A percentile compares a stretch with the other conserved stretches of the same genome.
Evolutionary conservation across 2,797 vertebrate genomes (phyloP).

Genomic region (Botia kubotai): DNA sequence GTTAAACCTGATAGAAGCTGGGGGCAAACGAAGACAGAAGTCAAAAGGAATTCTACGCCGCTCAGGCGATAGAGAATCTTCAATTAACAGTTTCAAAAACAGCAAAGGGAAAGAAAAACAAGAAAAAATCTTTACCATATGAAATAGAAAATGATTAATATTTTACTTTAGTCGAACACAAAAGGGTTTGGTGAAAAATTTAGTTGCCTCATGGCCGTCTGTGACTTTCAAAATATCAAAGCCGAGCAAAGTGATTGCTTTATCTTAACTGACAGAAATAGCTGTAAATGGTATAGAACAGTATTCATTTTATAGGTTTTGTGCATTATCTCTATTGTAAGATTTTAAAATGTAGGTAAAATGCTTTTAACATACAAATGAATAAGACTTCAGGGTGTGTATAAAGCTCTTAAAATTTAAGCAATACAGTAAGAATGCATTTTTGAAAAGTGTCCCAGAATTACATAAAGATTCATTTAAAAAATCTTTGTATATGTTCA

Average conservation of each 20-base stretch:
- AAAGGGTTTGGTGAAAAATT: conserved; percentile 87
- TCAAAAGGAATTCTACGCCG: conserved; percentile 90
- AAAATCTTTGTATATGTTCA: not conserved
- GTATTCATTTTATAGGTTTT: conserved; percentile 15
- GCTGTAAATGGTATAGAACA: conserved; percentile 7
- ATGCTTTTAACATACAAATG: no score
- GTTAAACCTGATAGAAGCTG: conserved; percentile 89
- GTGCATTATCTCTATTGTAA: not conserved
- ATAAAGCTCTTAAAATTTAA: not conserved
- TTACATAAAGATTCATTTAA: not conserved
- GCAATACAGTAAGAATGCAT: not conserved
- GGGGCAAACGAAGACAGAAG: conserved; percentile 92
- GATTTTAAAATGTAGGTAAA: not conserved
- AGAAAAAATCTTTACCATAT: conserved; percentile 75
- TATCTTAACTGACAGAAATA: conserved; percentile 58
- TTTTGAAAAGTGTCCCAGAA: no score
- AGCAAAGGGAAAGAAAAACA: conserved; percentile 38
- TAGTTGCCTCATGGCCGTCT: conserved; percentile 78
- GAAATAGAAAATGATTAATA: conserved; percentile 79
- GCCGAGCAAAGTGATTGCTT: conserved; percentile 61
- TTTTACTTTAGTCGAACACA: conserved; percentile 85
- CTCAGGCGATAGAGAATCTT: conserved; percentile 81
- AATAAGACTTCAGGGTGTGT: not conserved
- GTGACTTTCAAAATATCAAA: conserved; percentile 72
- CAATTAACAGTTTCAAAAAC: conserved; percentile 77